Percentiles rank a stretch among this genome's conserved stretches.
Evolutionary conservation across 1,140 invertebrate genomes (phyloP).

Genomic region (Nautilus pompilius): DNA sequence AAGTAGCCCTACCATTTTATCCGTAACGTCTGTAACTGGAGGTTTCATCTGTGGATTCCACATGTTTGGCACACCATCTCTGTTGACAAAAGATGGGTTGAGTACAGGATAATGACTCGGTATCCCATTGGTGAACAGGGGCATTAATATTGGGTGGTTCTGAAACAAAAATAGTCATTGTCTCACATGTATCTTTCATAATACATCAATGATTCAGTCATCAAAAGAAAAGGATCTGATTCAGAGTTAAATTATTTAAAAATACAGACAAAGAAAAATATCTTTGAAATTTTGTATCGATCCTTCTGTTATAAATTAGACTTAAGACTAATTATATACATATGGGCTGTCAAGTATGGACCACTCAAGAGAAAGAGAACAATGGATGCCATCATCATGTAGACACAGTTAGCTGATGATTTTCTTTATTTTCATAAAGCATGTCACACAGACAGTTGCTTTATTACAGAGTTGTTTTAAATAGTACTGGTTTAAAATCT

Average conservation of each 20-base stretch:
- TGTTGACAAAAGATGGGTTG: constrained; percentile 5
- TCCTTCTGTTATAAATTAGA: neutral
- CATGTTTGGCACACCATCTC: constrained; percentile 13
- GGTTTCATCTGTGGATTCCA: constrained; percentile 21
- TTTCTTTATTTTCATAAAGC: too few species aligned
- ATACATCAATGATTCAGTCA: neutral
- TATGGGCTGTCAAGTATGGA: too few species aligned
- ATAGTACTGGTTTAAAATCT: too few species aligned
- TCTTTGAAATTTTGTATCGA: neutral
- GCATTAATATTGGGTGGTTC: constrained; percentile 1
- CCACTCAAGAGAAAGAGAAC: too few species aligned
- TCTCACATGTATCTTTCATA: neutral
- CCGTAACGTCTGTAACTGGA: constrained; percentile 16
- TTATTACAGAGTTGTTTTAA: too few species aligned
- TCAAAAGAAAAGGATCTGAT: neutral
- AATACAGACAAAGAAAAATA: neutral
- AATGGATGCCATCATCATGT: too few species aligned
- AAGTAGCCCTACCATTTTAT: constrained; percentile 15
- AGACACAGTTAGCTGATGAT: too few species aligned
- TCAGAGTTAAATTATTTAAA: neutral
- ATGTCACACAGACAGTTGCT: too few species aligned
- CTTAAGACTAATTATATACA: too few species aligned
- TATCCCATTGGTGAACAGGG: constrained; percentile 20
- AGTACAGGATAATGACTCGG: constrained; percentile 9
- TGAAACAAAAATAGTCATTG: neutral